phyloP scores from a whole-genome alignment of 1,140 invertebrate genomes.

The Saccostrea cuccullata region DNA sequence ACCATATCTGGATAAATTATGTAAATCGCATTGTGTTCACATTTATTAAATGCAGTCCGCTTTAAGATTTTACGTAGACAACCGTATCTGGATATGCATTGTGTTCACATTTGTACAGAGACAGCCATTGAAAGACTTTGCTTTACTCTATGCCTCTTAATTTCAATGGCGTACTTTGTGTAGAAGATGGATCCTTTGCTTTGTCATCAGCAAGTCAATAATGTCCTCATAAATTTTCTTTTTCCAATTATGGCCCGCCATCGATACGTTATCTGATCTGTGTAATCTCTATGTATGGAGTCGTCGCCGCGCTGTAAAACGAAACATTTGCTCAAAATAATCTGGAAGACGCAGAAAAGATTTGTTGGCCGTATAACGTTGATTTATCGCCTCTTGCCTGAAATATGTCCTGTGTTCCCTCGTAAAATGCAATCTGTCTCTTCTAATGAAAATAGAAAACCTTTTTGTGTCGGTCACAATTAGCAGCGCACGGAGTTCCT shows the following conservation, averaged over 20 bases:
- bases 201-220: conserved; percentile 37
- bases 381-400: conserved; percentile 36
- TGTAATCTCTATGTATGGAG: conserved; percentile 35
- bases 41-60: no score
- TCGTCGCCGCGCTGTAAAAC: conserved; percentile 30
- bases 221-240: conserved; percentile 39
- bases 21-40: no score
- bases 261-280: conserved; percentile 38
- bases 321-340: conserved; percentile 42
- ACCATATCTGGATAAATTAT: no score
- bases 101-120: no score
- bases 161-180: background rate
- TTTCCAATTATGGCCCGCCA: conserved; percentile 40
- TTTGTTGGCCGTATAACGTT: conserved; percentile 39
- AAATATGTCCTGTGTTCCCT: conserved; percentile 30
- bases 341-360: conserved; percentile 21
- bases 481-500: conserved; percentile 9
- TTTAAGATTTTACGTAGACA: no score
- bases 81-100: background rate
- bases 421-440: conserved; percentile 47
- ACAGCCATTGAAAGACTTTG: no score
- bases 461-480: conserved; percentile 48
- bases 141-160: background rate
- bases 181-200: background rate
- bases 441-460: conserved; percentile 53